Evolutionary conservation across 2,113 vertebrate species (phyloP).

Genomic region (Patagioenas fasciata): DNA sequence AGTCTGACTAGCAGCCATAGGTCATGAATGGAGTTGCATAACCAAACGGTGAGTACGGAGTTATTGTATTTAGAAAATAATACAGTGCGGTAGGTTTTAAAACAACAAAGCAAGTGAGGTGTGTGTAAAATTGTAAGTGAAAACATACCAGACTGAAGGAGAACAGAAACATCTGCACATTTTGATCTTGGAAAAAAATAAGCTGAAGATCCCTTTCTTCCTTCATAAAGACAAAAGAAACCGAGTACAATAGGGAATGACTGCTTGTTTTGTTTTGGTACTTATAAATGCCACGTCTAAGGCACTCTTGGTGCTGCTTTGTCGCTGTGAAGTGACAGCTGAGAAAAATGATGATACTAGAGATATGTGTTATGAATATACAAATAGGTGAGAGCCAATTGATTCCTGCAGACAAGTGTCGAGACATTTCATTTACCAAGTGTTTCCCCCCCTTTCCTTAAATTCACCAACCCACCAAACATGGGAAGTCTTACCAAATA

Average conservation of each 20-base stretch:
- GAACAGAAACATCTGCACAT: not conserved
- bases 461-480: not conserved
- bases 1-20: not conserved
- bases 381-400: conserved; percentile 26
- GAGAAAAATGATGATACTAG: conserved; percentile 45
- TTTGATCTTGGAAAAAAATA: not conserved
- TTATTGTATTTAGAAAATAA: not conserved
- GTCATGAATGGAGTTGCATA: conserved; percentile 21
- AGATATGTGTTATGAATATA: conserved; percentile 54
- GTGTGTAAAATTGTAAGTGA: not conserved
- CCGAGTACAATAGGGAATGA: not conserved
- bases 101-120: not conserved
- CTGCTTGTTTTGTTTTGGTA: conserved; percentile 43
- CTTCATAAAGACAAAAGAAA: conserved; percentile 13
- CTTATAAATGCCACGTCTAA: conserved; percentile 3
- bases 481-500: not conserved
- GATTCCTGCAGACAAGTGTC: not conserved
- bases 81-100: not conserved
- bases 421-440: not conserved
- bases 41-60: not conserved
- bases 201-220: not conserved
- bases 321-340: conserved; percentile 50
- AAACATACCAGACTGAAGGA: not conserved
- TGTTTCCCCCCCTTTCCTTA: not conserved
- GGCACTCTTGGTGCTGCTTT: not conserved